A percentile compares a stretch with the other conserved stretches of the same genome.
phyloP scores from a whole-genome alignment of 2,113 vertebrate species.

The Oreochromis niloticus region DNA sequence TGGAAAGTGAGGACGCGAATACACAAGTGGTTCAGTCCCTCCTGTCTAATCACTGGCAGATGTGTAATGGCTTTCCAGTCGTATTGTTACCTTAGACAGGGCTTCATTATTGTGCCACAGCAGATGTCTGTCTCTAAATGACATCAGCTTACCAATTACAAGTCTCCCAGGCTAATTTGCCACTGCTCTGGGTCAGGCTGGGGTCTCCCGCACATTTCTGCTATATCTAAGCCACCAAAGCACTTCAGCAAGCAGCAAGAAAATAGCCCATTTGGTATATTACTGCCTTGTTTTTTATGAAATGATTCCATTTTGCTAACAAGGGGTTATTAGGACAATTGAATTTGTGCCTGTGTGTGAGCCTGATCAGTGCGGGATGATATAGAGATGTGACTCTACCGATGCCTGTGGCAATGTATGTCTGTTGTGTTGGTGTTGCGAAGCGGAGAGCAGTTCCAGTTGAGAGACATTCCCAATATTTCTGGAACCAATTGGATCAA shows the following conservation, averaged over 20 bases:
- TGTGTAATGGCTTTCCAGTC: constrained; percentile 60
- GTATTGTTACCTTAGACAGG: constrained; percentile 63
- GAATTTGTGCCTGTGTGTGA: constrained; percentile 52
- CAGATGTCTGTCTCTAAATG: constrained; percentile 64
- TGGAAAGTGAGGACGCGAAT: constrained; percentile 3
- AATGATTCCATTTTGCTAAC: constrained; percentile 58
- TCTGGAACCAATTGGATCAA: constrained; percentile 20
- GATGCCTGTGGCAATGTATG: constrained; percentile 21
- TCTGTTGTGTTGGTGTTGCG: neutral
- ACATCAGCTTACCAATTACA: constrained; percentile 68
- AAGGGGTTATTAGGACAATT: constrained; percentile 66
- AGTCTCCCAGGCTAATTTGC: constrained; percentile 64
- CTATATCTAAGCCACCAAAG: constrained; percentile 26
- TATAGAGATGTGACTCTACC: constrained; percentile 20
- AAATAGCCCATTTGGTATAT: constrained; percentile 47
- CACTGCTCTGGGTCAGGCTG: constrained; percentile 38
- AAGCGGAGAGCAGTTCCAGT: constrained; percentile 1
- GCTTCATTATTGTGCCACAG: constrained; percentile 54
- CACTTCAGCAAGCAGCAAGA: constrained; percentile 39
- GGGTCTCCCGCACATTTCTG: constrained; percentile 48
- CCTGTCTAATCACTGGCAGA: constrained; percentile 51
- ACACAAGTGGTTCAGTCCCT: constrained; percentile 20
- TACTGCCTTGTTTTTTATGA: constrained; percentile 21
- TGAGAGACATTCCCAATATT: constrained; percentile 28
- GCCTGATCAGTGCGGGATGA: constrained; percentile 28